A percentile compares a stretch with the other conserved stretches of the same genome.
phyloP scores from a whole-genome alignment of 2,888 invertebrate genomes.

The Acrocera orbiculus region DNA sequence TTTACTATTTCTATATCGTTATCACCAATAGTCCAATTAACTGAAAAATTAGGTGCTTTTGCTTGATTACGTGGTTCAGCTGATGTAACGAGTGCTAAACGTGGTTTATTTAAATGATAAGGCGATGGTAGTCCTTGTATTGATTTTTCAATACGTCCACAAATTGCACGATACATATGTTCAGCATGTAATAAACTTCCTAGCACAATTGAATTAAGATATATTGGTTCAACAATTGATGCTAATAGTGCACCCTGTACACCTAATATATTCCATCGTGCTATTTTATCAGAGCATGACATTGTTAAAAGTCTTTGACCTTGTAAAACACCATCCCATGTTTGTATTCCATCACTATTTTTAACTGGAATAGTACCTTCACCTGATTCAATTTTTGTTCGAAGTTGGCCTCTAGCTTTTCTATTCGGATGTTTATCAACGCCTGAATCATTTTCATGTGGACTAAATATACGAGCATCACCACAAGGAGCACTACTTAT shows the following conservation, averaged over 20 bases:
- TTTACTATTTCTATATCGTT: constrained; percentile 65
- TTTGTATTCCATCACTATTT: constrained; percentile 61
- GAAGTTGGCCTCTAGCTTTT: constrained; percentile 69
- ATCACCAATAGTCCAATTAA: constrained; percentile 61
- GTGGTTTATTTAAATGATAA: constrained; percentile 65
- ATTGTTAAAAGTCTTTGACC: constrained; percentile 85
- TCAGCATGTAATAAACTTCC: constrained; percentile 78
- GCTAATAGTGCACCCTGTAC: constrained; percentile 82
- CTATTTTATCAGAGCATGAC: constrained; percentile 96
- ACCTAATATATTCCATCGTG: constrained; percentile 88
- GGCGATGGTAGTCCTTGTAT: constrained; percentile 66
- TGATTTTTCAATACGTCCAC: constrained; percentile 60
- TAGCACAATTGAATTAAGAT: constrained; percentile 71
- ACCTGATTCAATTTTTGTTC: constrained; percentile 93
- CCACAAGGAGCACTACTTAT: constrained; percentile 97
- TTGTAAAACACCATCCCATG: constrained; percentile 81
- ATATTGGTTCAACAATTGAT: constrained; percentile 74
- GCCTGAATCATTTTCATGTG: constrained; percentile 53
- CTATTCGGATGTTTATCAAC: constrained; percentile 35
- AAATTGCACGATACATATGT: constrained; percentile 71
- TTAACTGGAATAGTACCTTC: constrained; percentile 88
- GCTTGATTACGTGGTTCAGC: constrained; percentile 71
- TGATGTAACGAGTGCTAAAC: constrained; percentile 65
- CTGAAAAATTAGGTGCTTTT: constrained; percentile 81
- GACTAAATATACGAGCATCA: constrained; percentile 85